These are phyloP conservation scores for Helleia helle DNA, from an alignment of 2,888 invertebrate genomes.

Conservation along the genomic window DNA sequence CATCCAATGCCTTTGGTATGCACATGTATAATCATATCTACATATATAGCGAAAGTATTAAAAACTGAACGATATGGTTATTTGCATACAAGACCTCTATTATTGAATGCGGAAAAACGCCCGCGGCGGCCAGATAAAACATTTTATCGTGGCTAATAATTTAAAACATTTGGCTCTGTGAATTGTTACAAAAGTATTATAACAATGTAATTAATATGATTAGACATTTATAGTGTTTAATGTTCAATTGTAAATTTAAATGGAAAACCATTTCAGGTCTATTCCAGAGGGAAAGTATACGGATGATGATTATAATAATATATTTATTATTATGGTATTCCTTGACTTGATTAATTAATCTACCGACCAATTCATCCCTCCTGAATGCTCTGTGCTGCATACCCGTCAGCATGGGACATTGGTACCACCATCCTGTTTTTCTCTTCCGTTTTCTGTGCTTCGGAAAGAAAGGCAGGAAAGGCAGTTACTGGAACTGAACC, in stretches of 20 bases:
- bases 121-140: slow-evolving; percentile 11
- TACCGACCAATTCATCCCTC: no score
- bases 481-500: no score
- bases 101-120: slow-evolving; percentile 25
- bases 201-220: neutral
- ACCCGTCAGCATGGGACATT: no score
- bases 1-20: slow-evolving; percentile 12
- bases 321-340: no score
- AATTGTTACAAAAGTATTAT: slow-evolving; percentile 2
- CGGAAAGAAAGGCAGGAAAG: no score
- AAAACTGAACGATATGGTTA: slow-evolving; percentile 35
- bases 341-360: no score
- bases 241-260: neutral
- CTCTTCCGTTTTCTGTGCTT: no score
- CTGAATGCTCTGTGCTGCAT: no score
- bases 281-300: no score
- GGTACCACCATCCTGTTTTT: no score
- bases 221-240: neutral
- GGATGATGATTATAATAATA: no score
- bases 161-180: slow-evolving; percentile 6
- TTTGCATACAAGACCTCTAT: slow-evolving; percentile 33
- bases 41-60: slow-evolving; percentile 42
- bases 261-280: neutral
- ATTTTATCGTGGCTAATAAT: neutral
- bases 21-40: slow-evolving; percentile 15